Base-by-base conservation (phyloP, 2,797 vertebrate genomes). In the Diceros bicornis region DNA sequence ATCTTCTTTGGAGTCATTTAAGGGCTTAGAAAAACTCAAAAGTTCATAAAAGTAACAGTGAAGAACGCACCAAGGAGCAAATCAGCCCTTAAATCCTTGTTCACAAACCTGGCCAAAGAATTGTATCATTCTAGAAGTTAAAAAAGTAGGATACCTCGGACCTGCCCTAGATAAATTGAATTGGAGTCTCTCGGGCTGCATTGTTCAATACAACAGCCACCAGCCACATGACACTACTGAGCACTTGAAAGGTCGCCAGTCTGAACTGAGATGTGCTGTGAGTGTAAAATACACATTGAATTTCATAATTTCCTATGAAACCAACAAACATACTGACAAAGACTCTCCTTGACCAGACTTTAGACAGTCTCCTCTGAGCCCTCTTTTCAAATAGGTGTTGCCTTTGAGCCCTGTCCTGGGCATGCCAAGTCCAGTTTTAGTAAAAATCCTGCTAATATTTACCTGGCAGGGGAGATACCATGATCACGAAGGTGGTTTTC, bases 1-100 rank as follows among this genome's bases (percentile, higher is more conserved):
- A 79, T 98, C 97, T 97, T 64, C 27, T 97, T 96, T 97, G 92
- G 71, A 95, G 13, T 98, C 66, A 83, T 91, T 94, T 96, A 78
- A 69, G 61, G 52, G 11, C 50, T 47, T 61, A 86, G 52, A 4
- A 21, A 86, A 93, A 52, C 10, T 16, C 14, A n/a, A 20, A 79
- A 71, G 16, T 62, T 90, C 44, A 72, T 27, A 52, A 84, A 92
- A 85, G 21, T 90, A 87, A 27, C 27, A 83, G 18, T 59, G 55
- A 78, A 55, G 29, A 69, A 52, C 21, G 2, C 2, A 44, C 1
- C 10, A 2, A 27, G 1, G n/a, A 68, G 4, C 11, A 55, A 83
- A 68, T 3, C 64, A 74, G 27, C 1, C 5, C 27, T 68, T 83
- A 71, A 79, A 47, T 89, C 5, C 10, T 89, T 59, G 7, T 74